Evolutionary conservation across 2,113 vertebrate genomes (phyloP).

Genomic region (Phylloscopus whistleri): DNA sequence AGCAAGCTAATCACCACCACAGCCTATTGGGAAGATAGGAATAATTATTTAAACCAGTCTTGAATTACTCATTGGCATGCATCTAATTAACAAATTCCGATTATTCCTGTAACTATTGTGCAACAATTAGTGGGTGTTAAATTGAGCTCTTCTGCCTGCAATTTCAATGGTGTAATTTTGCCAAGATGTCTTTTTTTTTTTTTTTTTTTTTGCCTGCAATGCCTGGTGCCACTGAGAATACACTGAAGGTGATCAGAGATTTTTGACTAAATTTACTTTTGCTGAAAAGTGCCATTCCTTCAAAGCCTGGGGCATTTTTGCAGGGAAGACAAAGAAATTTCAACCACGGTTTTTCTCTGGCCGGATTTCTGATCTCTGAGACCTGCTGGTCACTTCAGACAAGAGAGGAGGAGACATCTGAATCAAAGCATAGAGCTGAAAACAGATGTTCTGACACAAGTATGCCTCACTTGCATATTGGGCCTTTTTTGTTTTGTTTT

Average conservation of each 20-base stretch:
- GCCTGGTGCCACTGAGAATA: slow-evolving; percentile 20
- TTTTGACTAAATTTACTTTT: slow-evolving; percentile 32
- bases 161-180: slow-evolving; percentile 60
- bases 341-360: neutral
- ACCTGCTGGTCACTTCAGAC: slow-evolving; percentile 20
- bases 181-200: slow-evolving; percentile 53
- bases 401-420: neutral
- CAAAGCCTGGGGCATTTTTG: neutral
- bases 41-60: slow-evolving; percentile 61
- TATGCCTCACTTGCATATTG: neutral
- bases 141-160: slow-evolving; percentile 59
- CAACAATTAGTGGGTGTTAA: slow-evolving; percentile 68
- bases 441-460: slow-evolving; percentile 27
- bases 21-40: slow-evolving; percentile 61
- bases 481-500: neutral
- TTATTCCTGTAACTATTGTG: slow-evolving; percentile 70
- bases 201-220: slow-evolving; percentile 36
- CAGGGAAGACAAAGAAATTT: neutral
- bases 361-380: neutral
- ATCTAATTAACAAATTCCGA: slow-evolving; percentile 65
- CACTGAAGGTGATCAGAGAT: slow-evolving; percentile 14
- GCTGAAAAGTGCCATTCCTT: slow-evolving; percentile 10
- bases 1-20: slow-evolving; percentile 24
- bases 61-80: slow-evolving; percentile 62
- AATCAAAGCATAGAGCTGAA: neutral